Base-by-base conservation (phyloP, 2,113 vertebrate species). In the Psilopsiagon aymara region DNA sequence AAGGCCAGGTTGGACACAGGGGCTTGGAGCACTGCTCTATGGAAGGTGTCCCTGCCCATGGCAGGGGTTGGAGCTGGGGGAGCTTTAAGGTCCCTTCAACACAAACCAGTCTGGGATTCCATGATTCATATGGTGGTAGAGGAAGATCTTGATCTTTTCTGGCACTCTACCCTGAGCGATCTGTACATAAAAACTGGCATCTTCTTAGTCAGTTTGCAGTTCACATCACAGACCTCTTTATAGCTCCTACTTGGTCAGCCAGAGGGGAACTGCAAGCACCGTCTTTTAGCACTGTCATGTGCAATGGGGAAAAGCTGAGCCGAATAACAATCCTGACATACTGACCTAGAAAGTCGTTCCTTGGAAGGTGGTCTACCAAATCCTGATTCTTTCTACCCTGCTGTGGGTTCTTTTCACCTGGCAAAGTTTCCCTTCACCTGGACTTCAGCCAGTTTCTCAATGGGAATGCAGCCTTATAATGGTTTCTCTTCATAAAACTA, bases 71-170 rank as follows among this genome's bases (percentile, higher is more conserved):
- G 55, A 57, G 3, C 19, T 57, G 55, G 31, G 20, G 3, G 53
- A 20, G 31, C 20, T 21, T 21, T 33, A 21, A n/a, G 55, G 12
- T 57, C 13, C 19, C 12, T n/a, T 57, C 55, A 57, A 14, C 55
- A 8, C 19, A 57, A n/a, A 57, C 55, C 20, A 14, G 13, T 9
- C 55, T 57, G 55, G 19, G 33, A n/a, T 21, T n/a, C 33, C 14
- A 3, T n/a, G 55, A 57, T 21, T 21, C 33, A n/a, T n/a, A 15
- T 1, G 15, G 60, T 35, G 33, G 41, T 11, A 80, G 59, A 90
- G 59, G 29, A 74, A 91, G 57, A 88, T 82, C 53, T 68, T 17
- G 27, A 68, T 82, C 52, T 76, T 57, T 87, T 91, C 81, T 90
- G 70, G 84, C 51, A 43, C 67, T 73, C 31, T 27, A 9, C 15